These are phyloP conservation scores for Chrysogorgia sp. DNA, from an alignment of 92 coral and sea anemone genomes.

Conservation along the genomic window DNA sequence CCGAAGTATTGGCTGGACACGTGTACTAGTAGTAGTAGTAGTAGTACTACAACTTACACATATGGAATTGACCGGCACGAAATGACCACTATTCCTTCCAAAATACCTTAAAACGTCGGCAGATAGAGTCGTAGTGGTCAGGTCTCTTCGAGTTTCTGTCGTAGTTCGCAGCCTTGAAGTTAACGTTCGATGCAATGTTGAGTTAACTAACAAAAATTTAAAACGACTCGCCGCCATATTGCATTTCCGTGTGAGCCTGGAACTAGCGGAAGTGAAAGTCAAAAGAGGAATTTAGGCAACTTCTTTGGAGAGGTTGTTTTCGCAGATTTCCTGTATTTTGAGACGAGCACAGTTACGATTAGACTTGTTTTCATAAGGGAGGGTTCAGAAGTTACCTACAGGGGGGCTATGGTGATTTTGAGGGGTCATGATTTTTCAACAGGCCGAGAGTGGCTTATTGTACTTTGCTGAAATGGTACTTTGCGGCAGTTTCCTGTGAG, in stretches of 20 bases:
- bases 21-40: too few relatives aligned
- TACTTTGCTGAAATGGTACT: too few relatives aligned
- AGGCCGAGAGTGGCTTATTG: too few relatives aligned
- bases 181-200: background rate
- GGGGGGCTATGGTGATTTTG: too few relatives aligned
- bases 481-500: too few relatives aligned
- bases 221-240: slow-evolving; percentile 25
- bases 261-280: slow-evolving; percentile 1
- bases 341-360: too few relatives aligned
- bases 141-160: background rate
- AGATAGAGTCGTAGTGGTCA: background rate
- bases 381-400: too few relatives aligned
- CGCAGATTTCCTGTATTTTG: too few relatives aligned
- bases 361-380: too few relatives aligned
- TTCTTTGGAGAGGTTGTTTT: too few relatives aligned
- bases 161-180: background rate
- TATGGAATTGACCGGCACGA: slow-evolving; percentile 2
- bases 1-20: background rate
- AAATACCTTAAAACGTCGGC: background rate
- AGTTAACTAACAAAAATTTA: background rate
- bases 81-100: background rate
- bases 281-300: too few relatives aligned
- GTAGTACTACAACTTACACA: background rate
- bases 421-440: too few relatives aligned
- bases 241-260: background rate